Base-by-base conservation (phyloP, 2,888 invertebrate genomes). In the Oscheius sp. region DNA sequence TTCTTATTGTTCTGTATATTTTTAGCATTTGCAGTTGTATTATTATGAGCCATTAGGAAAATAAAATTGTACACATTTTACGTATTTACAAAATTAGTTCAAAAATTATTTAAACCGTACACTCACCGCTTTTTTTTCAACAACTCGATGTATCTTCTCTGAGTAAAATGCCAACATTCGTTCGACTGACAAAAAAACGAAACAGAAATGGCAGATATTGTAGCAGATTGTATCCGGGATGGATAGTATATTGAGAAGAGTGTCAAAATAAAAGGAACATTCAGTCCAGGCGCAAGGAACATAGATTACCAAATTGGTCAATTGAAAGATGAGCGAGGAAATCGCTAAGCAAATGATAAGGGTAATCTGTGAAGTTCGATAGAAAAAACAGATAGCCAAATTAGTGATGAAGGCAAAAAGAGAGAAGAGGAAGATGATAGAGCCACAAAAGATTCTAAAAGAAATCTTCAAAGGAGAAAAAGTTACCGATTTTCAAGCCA, bases 91-190 rank as follows among this genome's bases (percentile, higher is more conserved):
- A n/a, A n/a, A n/a, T n/a, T n/a, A n/a, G n/a, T n/a, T n/a, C n/a
- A n/a, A n/a, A n/a, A n/a, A n/a, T n/a, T n/a, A n/a, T n/a, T n/a
- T n/a, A n/a, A n/a, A n/a, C n/a, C n/a, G n/a, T 5, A 47, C 20
- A 47, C 47, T 0, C 4, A 47, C 47, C n/a, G 47, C 17, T 3
- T 22, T 47, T 20, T 22, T 47, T 12, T 47, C 22, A 22, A 47
- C 20, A 12, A 14, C 24, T 47, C 47, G n/a, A 20, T 47, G 47
- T 0, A n/a, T 2, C 4, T 20, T 22, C 4, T 47, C 47, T 5
- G 47, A 47, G 12, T 47, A 47, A 26, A 47, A 47, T 20, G 24
- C 22, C 12, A 47, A 26, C 47, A 47, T 47, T 47, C 47, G n/a
- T 22, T 47, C 47, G 22, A 47, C 24, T 20, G 47, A 47, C 17